These are phyloP conservation scores for Hippoglossus hippoglossus DNA, from an alignment of 2,797 vertebrate species.

Conservation along the genomic window DNA sequence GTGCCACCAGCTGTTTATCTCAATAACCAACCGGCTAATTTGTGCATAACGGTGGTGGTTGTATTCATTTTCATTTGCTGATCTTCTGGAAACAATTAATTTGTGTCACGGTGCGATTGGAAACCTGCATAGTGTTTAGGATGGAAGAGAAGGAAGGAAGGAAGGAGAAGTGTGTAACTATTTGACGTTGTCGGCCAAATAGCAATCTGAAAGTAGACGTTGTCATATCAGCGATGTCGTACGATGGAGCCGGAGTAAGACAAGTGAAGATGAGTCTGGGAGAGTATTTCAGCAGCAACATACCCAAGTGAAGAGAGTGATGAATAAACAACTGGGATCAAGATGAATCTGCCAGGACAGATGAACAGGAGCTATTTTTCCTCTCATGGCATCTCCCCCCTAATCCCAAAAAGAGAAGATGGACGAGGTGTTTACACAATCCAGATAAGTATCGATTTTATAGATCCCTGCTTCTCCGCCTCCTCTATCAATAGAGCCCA, in stretches of 20 bases:
- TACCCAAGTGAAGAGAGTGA: constrained; percentile 15
- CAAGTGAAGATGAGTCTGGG: neutral
- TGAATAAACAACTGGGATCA: constrained; percentile 27
- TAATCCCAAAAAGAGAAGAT: constrained; percentile 47
- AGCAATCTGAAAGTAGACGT: constrained; percentile 6
- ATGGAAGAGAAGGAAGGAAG: neutral
- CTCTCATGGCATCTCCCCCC: neutral
- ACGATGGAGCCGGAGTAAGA: neutral
- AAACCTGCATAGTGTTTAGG: neutral
- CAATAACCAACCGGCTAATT: too few relatives aligned
- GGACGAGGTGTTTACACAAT: constrained; percentile 58
- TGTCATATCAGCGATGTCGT: constrained; percentile 5
- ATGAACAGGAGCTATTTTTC: constrained; percentile 34
- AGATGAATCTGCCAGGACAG: constrained; percentile 41
- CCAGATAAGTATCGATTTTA: constrained; percentile 66
- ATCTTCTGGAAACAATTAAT: neutral
- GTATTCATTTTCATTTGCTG: too few relatives aligned
- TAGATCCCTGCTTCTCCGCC: constrained; percentile 48
- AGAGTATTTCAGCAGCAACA: constrained; percentile 10
- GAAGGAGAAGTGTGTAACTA: neutral
- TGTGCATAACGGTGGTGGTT: too few relatives aligned
- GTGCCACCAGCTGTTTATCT: too few relatives aligned
- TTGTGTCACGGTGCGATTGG: too few relatives aligned
- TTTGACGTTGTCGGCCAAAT: constrained; percentile 4
- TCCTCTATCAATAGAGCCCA: constrained; percentile 56